phyloP scores from a whole-genome alignment of 2,888 invertebrate genomes.

The Metopia argyrocephala region DNA sequence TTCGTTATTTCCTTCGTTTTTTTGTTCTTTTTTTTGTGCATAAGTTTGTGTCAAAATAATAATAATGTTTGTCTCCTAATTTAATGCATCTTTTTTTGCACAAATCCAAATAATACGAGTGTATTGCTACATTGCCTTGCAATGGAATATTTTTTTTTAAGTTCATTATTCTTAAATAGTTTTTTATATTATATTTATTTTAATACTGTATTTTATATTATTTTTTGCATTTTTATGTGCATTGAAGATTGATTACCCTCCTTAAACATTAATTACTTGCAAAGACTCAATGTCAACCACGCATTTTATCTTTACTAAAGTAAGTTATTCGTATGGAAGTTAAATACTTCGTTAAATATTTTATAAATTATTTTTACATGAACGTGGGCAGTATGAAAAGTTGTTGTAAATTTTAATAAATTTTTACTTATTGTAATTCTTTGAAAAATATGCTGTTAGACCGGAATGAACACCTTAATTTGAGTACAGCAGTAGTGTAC shows the following conservation, averaged over 20 bases:
- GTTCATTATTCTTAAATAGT: too few relatives aligned
- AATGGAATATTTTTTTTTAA: too few relatives aligned
- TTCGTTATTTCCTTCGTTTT: not conserved
- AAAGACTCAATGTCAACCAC: constrained; percentile 40
- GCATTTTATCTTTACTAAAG: constrained; percentile 27
- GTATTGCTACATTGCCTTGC: too few relatives aligned
- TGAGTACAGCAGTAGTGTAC: too few relatives aligned
- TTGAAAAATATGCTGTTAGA: too few relatives aligned
- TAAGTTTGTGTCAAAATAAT: too few relatives aligned
- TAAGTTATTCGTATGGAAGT: not conserved
- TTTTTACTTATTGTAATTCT: not conserved
- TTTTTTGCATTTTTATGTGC: not conserved
- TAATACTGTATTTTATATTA: not conserved
- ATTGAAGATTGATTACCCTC: constrained; percentile 32
- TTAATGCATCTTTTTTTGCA: too few relatives aligned
- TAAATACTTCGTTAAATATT: not conserved
- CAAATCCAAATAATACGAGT: too few relatives aligned
- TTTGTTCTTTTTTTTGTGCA: not conserved
- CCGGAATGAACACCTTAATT: too few relatives aligned
- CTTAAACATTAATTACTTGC: constrained; percentile 25
- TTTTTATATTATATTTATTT: not conserved
- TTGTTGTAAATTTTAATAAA: not conserved
- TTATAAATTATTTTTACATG: constrained; percentile 12
- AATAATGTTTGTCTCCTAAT: too few relatives aligned
- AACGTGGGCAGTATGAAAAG: not conserved